These are phyloP conservation scores for Otolemur crassicaudatus DNA, from an alignment of 2,797 vertebrate genomes.

Conservation along the genomic window DNA sequence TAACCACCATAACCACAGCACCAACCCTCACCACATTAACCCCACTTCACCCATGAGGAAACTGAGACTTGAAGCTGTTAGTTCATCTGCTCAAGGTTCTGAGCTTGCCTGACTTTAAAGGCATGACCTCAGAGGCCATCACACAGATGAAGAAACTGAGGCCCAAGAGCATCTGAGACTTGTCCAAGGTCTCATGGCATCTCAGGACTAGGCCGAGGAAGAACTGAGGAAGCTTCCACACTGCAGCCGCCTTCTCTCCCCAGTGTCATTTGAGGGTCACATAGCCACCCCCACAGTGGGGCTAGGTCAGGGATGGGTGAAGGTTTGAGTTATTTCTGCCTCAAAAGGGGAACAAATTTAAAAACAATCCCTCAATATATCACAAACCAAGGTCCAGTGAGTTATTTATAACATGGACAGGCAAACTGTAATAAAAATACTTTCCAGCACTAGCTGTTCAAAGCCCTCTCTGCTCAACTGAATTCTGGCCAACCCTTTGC, in stretches of 20 bases:
- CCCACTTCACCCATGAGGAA: neutral
- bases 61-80: neutral
- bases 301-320: neutral
- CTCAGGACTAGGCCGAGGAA: neutral
- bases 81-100: neutral
- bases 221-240: neutral
- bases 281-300: neutral
- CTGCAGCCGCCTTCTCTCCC: neutral
- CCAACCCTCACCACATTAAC: neutral
- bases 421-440: constrained; percentile 49
- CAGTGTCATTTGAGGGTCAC: accelerated
- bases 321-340: constrained; percentile 22
- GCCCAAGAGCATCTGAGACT: neutral
- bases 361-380: neutral
- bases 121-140: neutral
- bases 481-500: neutral
- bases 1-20: neutral
- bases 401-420: constrained; percentile 29
- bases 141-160: neutral
- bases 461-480: constrained; percentile 22
- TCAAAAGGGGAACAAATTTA: constrained; percentile 1
- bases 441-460: neutral
- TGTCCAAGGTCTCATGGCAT: neutral
- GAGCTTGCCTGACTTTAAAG: neutral
- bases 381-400: constrained; percentile 11